phyloP scores from a whole-genome alignment of 2,113 vertebrate genomes.

The Columba livia region DNA sequence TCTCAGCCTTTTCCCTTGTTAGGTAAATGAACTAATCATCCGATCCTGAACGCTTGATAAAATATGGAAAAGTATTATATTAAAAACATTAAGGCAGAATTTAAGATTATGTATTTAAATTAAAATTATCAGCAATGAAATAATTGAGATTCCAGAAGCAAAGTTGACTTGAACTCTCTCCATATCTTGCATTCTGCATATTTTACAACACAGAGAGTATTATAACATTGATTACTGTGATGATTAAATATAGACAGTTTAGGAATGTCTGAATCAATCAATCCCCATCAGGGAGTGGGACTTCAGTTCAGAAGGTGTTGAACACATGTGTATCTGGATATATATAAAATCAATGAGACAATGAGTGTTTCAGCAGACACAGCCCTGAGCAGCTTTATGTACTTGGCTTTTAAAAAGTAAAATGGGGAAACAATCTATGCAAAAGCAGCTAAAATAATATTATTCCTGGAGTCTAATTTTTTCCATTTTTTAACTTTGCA shows the following conservation, averaged over 20 bases:
- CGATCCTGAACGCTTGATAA: not conserved
- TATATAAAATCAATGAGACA: not conserved
- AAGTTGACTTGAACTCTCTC: not conserved
- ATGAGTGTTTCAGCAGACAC: not conserved
- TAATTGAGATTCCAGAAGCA: not conserved
- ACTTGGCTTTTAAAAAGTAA: not conserved
- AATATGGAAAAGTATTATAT: not conserved
- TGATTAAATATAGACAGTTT: not conserved
- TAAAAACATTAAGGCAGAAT: not conserved
- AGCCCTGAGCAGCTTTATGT: not conserved
- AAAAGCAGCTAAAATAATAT: not conserved
- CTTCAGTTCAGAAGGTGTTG: not conserved
- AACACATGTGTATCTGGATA: not conserved
- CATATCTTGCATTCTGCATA: not conserved
- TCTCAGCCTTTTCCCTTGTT: not conserved
- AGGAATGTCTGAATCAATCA: not conserved
- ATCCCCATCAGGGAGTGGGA: not conserved
- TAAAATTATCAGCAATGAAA: not conserved
- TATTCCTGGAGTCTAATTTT: not conserved
- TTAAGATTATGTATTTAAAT: not conserved
- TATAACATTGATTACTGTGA: not conserved
- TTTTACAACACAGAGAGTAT: not conserved
- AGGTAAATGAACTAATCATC: not conserved
- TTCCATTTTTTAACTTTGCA: not conserved
- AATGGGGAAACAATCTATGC: not conserved